Base-by-base conservation (phyloP, 30 jellyfish, hydroid and myxozoan species). In the Aurelia coerulea region DNA sequence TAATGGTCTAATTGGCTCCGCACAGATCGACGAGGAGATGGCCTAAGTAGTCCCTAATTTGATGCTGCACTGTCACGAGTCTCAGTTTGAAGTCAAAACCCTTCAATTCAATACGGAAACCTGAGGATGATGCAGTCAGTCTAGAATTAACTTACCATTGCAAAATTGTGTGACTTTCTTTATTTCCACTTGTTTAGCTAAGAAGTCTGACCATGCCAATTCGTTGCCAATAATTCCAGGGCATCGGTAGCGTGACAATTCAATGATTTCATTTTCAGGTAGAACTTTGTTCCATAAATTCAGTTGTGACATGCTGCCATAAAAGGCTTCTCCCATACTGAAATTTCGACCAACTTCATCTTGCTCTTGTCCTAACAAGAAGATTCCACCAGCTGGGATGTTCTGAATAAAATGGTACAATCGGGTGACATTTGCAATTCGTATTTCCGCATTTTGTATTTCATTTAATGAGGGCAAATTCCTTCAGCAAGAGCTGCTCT, bases 321-420 rank as follows among this genome's bases (percentile, higher is more conserved):
- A 88, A 66, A 95, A 89, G 23, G 99, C 94, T 85, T 95, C 99
- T 14, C 94, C 90, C 66, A 95, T 86, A 89, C 99, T 95, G 88
- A 95, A 95, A 65, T 95, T 95, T 53, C 99, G 74, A 49, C 99
- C 99, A 39, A 95, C 97, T 76, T 95, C 99, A 69, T 95, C 99
- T 78, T 95, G 99, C 58, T 95, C 99, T 90, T 95, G 99, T 16
- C 99, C 99, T 10, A 95, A 80, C 10, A 95, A 73, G 74, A 95
- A 90, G 80, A 59, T 62, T 42, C 99, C 99, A 75, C 89, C 94
- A 18, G 96, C 78, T 62, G 91, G 84, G 52, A 68, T 81, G 41
- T 68, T 68, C 84, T 68, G 66, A 4, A 13, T 35, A 50, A n/a
- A 79, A 35, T 14, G 14, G 13, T 46, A 9, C 14, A 46, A 14